Evolutionary conservation across 2,113 vertebrate species (phyloP).

Genomic region (Heterochromis multidens): DNA sequence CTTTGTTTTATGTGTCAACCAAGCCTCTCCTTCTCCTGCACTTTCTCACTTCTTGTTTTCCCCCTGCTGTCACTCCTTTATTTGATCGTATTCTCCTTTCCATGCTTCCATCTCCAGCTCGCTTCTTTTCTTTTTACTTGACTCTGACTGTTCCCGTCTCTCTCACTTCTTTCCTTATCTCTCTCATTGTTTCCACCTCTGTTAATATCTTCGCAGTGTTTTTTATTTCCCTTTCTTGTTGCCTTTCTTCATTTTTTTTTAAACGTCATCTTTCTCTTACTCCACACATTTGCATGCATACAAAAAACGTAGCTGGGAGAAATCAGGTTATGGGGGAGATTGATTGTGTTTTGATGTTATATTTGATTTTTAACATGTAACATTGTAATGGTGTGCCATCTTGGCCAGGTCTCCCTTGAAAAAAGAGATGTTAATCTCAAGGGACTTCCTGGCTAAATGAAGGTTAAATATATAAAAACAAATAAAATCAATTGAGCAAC

Average conservation of each 20-base stretch:
- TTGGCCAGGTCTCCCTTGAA: too few species aligned
- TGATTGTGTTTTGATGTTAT: too few species aligned
- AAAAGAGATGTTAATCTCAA: too few species aligned
- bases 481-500: too few species aligned
- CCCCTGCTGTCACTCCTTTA: conserved; percentile 25
- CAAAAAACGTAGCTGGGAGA: neutral
- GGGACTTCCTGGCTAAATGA: too few species aligned
- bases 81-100: conserved; percentile 45
- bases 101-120: conserved; percentile 20
- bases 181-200: conserved; percentile 1
- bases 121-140: neutral
- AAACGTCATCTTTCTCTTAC: neutral
- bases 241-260: neutral
- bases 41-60: neutral
- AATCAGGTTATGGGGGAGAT: neutral
- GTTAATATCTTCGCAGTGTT: neutral
- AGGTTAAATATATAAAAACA: too few species aligned
- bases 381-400: too few species aligned
- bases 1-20: conserved; percentile 58
- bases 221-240: neutral
- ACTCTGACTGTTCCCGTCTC: neutral
- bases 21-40: conserved; percentile 2
- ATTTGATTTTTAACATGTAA: too few species aligned
- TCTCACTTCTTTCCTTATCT: neutral
- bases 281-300: neutral